phyloP scores from a whole-genome alignment of 1,140 invertebrate genomes.

The Idris sp. region DNA sequence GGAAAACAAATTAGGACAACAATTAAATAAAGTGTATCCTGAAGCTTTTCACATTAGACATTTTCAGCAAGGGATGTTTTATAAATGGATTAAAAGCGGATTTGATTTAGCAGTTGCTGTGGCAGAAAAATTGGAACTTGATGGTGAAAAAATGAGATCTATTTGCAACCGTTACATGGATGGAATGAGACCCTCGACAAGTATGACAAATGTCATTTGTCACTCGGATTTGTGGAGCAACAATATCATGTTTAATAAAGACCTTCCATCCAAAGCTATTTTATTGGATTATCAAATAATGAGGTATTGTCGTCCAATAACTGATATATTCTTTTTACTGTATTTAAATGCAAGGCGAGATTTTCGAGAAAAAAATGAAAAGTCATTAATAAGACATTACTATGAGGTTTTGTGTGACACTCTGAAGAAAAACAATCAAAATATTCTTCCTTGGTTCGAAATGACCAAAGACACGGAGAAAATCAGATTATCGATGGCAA shows the following conservation, averaged over 20 bases:
- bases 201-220: slow-evolving; percentile 75
- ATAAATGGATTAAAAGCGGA: slow-evolving; percentile 55
- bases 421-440: slow-evolving; percentile 26
- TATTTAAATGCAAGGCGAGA: slow-evolving; percentile 68
- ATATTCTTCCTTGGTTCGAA: slow-evolving; percentile 66
- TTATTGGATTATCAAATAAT: slow-evolving; percentile 70
- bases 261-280: slow-evolving; percentile 14
- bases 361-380: slow-evolving; percentile 64
- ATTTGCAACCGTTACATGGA: slow-evolving; percentile 69
- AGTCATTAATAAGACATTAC: slow-evolving; percentile 69
- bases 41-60: slow-evolving; percentile 1
- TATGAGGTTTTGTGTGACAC: slow-evolving; percentile 62
- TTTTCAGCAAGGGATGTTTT: slow-evolving; percentile 3
- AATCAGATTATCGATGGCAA: slow-evolving; percentile 62
- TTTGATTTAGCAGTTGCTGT: slow-evolving; percentile 54
- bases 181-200: slow-evolving; percentile 74
- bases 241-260: slow-evolving; percentile 39
- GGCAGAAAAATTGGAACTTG: slow-evolving; percentile 62
- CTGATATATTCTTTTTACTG: slow-evolving; percentile 74
- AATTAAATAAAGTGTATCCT: slow-evolving; percentile 21
- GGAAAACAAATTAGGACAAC: slow-evolving; percentile 62
- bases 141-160: slow-evolving; percentile 66
- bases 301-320: slow-evolving; percentile 78
- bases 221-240: slow-evolving; percentile 41
- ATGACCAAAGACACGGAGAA: slow-evolving; percentile 65